Conservation (phyloP, 1,140 invertebrate genomes). For the Danaus melanippus region DNA sequence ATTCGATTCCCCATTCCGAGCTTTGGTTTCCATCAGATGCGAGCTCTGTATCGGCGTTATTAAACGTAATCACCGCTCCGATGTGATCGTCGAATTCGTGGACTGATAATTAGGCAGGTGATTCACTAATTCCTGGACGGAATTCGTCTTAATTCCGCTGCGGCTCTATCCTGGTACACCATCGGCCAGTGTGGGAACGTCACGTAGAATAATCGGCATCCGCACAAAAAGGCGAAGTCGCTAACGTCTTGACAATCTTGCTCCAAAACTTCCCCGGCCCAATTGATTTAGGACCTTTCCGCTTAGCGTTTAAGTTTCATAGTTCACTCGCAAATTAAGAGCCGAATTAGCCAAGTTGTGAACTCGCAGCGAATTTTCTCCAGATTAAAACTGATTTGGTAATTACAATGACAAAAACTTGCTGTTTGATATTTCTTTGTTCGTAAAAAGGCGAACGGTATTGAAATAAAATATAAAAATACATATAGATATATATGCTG, state of each 20-base stretch:
- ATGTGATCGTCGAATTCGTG: no score
- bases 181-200: conserved; percentile 56
- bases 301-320: conserved; percentile 10
- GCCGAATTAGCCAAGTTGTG: conserved; percentile 2
- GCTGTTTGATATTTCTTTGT: no score
- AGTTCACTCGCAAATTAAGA: background rate
- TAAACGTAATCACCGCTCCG: no score
- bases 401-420: background rate
- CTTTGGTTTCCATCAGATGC: no score
- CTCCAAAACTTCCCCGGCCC: background rate
- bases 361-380: conserved; percentile 11
- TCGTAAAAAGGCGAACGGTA: no score
- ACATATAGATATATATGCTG: no score
- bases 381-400: conserved; percentile 13
- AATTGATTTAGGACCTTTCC: conserved; percentile 6
- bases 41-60: no score
- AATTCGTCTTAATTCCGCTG: conserved; percentile 51
- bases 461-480: no score
- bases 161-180: conserved; percentile 31
- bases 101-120: conserved; percentile 57
- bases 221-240: conserved; percentile 48
- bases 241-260: conserved; percentile 26
- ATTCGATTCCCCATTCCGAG: no score
- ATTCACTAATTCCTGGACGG: conserved; percentile 61
- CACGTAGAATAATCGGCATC: conserved; percentile 60